Base-by-base conservation (phyloP, 1,140 invertebrate species). In the Euura lappo region DNA sequence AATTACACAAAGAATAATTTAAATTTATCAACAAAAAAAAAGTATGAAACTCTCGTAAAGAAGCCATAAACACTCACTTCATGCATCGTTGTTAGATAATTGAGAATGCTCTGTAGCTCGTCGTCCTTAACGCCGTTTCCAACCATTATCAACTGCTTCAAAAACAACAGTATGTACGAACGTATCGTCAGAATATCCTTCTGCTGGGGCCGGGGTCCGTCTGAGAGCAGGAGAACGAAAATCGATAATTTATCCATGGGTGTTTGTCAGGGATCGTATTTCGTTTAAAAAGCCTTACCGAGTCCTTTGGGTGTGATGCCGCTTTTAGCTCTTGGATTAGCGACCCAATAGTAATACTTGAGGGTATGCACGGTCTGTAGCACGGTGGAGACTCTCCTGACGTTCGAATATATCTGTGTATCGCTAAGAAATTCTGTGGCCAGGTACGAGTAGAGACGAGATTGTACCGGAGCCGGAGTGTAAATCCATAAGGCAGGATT, bases 311-410 rank as follows among this genome's bases (percentile, higher is more conserved):
- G 97, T 51, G 93, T 94, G 79, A 98, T 98, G 46, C 97, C 97
- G 87, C 97, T 99, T 85, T 98, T 97, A 51, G 95, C 92, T 77
- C 95, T 90, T 2, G 98, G 98, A 91, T 98, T 98, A 3, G 96
- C 94, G 11, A 99, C 96, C 98, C 98, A 99, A 85, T 99, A 99
- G 88, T 99, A 99, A 84, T 97, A 99, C 88, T 99, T 99, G 45
- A 99, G 90, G 0, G 98, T 98, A 84, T 99, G 98, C 75, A 99
- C 96, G 0, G 98, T 98, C 89, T 99, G 98, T 6, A 99, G 90
- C 0, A 99, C 98, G 1, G 98, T 99, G 78, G 96, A 98, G 65
- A 99, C 97, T 70, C 98, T 91, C 60, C 98, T 90, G 28, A 99
- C 97, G 86, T 98, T 98, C 76, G 95, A 97, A 88, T 99, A 99